Evolutionary conservation across 2,797 vertebrate genomes (phyloP), one percentile per base, ranked within the genome.

Genomic region (Graptemys geographica): DNA sequence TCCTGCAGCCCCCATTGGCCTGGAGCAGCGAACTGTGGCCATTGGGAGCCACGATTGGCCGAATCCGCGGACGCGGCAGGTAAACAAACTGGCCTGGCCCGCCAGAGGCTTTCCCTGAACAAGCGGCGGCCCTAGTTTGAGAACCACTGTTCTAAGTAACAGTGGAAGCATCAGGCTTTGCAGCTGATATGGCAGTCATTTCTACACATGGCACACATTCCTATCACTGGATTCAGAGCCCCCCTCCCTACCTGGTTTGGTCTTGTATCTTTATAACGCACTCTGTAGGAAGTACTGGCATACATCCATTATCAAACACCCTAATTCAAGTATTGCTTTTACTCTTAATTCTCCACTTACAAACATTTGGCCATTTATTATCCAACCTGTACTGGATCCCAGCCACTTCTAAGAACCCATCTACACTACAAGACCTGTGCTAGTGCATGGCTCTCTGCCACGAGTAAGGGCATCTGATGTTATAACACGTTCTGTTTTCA

Each of bases 201-300:
- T 62, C 59, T n/a, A 81, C n/a, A 8, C 41, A 16, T 21, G 53
- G 56, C 49, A 57, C 25, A 69, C 65, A 69, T 69, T 33, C 19
- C n/a, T 37, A 37, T 51, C 49, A 37, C n/a, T 44, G 44, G 41
- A 76, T 76, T 28, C 41, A 13, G 65, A 28, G 28, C n/a, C 41
- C 57, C 47, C n/a, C 82, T 72, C 62, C 55, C 0, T 0, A 37
- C 52, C 41, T 41, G 0, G 3, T 18, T 65, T 9, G 11, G n/a
- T 59, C 41, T 76, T 44, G 53, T 0, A 74, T 6, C 81, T 65
- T 55, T 80, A 52, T 3, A 23, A 33, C 3, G 6, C 57, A 69
- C n/a, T 65, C 62, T n/a, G 8, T 19, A n/a, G 33, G 44, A 37
- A 65, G 8, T 57, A 59, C 53, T 28, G 62, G 74, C 74, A 44